Evolutionary conservation across 2,888 invertebrate species (phyloP).

Genomic region (Drosophila rellima): DNA sequence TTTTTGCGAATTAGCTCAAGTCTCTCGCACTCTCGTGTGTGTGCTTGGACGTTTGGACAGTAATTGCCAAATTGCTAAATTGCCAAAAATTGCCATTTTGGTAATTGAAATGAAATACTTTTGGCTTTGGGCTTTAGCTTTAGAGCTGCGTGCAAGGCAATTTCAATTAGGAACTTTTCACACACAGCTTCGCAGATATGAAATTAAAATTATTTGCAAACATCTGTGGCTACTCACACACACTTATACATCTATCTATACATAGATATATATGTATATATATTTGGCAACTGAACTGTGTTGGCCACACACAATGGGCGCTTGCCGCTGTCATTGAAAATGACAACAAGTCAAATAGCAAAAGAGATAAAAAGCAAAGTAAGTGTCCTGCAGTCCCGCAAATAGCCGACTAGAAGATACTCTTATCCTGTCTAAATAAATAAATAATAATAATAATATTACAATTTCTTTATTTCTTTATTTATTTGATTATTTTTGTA

Average conservation of each 20-base stretch:
- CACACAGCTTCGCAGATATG: conserved; percentile 61
- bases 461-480: too few species aligned
- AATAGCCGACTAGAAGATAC: neutral
- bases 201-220: conserved; percentile 78
- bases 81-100: conserved; percentile 62
- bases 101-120: conserved; percentile 78
- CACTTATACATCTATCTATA: conserved; percentile 7
- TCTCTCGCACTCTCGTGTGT: conserved; percentile 9
- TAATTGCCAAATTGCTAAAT: conserved; percentile 37
- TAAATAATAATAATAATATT: too few species aligned
- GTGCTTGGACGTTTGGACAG: conserved; percentile 2
- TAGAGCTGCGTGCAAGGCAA: conserved; percentile 37
- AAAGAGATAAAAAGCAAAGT: conserved; percentile 23
- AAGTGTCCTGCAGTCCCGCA: neutral
- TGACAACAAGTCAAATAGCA: conserved; percentile 65
- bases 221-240: conserved; percentile 60
- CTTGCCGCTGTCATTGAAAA: conserved; percentile 71
- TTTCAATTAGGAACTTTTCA: conserved; percentile 76
- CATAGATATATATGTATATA: conserved; percentile 11
- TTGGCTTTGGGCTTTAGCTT: conserved; percentile 9
- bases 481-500: too few species aligned
- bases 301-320: conserved; percentile 55
- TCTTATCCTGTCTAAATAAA: neutral
- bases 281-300: conserved; percentile 32
- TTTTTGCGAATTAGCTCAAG: conserved; percentile 47